These are phyloP conservation scores for Osmoderma eremita DNA, from an alignment of 2,888 invertebrate species.

Conservation along the genomic window DNA sequence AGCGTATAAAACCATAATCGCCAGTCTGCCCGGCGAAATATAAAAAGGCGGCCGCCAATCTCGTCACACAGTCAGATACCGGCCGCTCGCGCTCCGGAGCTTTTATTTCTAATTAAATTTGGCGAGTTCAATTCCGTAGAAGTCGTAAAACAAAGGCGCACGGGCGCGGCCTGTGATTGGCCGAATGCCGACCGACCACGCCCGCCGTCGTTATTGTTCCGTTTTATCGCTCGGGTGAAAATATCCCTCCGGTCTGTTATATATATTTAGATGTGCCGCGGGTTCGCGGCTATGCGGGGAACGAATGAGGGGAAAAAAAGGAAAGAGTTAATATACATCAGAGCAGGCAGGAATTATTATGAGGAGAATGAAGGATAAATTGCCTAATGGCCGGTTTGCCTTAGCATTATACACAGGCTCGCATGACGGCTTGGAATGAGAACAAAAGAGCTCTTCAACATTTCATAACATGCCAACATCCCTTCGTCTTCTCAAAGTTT, in stretches of 20 bases:
- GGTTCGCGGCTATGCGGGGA: no score
- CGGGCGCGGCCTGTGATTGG: slow-evolving; percentile 57
- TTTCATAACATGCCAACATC: no score
- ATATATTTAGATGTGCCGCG: slow-evolving; percentile 32
- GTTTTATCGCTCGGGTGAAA: slow-evolving; percentile 53
- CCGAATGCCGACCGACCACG: slow-evolving; percentile 54
- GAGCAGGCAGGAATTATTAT: no score
- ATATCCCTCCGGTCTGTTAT: slow-evolving; percentile 37
- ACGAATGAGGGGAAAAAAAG: no score
- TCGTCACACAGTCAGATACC: slow-evolving; percentile 31
- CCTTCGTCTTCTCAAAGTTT: no score
- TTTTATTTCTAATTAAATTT: slow-evolving; percentile 62
- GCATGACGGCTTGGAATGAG: no score
- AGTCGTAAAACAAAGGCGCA: slow-evolving; percentile 59
- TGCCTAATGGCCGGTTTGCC: no score
- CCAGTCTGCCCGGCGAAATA: background rate
- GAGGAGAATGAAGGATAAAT: no score
- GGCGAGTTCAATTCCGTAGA: slow-evolving; percentile 60
- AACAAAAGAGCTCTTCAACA: no score
- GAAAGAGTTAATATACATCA: no score
- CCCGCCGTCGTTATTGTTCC: slow-evolving; percentile 57
- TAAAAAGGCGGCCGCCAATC: slow-evolving; percentile 30
- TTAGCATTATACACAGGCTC: no score
- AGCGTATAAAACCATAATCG: no score
- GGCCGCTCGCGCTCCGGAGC: slow-evolving; percentile 35